These are phyloP conservation scores for Micronycteris hirsuta DNA, from an alignment of 2,113 vertebrate genomes.

Conservation along the genomic window DNA sequence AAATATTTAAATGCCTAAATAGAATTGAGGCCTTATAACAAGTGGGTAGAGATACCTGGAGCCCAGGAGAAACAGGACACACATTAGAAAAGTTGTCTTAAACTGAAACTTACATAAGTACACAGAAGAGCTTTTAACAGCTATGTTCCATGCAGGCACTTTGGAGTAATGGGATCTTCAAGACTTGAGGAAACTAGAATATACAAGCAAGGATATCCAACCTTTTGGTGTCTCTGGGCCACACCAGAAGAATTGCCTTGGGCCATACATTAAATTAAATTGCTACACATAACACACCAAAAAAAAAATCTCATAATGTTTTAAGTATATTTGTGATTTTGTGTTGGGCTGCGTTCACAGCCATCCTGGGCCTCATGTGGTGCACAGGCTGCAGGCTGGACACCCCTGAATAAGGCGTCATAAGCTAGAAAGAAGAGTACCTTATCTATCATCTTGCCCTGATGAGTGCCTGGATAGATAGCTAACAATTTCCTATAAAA, in stretches of 20 bases:
- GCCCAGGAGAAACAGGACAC: neutral
- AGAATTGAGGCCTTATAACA: neutral
- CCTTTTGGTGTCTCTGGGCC: too few relatives aligned
- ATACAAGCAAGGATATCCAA: neutral
- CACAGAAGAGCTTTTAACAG: neutral
- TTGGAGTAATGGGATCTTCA: neutral
- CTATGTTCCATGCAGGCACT: neutral
- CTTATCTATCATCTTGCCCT: neutral
- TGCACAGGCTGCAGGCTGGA: too few relatives aligned
- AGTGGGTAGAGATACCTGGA: neutral
- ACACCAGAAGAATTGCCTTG: too few relatives aligned
- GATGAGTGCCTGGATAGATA: neutral
- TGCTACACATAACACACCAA: too few relatives aligned
- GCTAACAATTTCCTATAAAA: neutral
- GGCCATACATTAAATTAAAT: too few relatives aligned
- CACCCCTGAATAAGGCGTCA: neutral
- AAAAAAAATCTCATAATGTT: too few relatives aligned
- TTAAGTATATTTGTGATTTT: too few relatives aligned
- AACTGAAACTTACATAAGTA: neutral
- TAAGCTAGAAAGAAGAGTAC: neutral
- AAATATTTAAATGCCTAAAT: constrained; percentile 29
- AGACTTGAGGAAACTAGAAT: neutral
- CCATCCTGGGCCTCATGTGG: too few relatives aligned
- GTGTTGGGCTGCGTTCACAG: too few relatives aligned
- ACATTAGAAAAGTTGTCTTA: neutral